These are phyloP conservation scores for Engraulis encrasicolus DNA, from an alignment of 2,113 vertebrate species.

Conservation along the genomic window DNA sequence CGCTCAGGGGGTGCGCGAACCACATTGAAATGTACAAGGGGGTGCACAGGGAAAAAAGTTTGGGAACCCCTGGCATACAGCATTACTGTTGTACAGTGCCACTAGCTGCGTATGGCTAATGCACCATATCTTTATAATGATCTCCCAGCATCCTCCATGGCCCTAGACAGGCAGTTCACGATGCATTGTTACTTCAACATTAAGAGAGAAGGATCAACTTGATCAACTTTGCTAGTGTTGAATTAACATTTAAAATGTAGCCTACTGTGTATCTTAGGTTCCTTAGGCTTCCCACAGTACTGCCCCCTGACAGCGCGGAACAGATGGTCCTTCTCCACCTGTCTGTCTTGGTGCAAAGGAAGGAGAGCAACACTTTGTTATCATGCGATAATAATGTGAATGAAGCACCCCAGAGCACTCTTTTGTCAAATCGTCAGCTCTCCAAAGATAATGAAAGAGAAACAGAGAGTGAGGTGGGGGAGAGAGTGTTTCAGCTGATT, in stretches of 20 bases:
- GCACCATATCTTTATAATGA: neutral
- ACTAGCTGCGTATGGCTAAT: neutral
- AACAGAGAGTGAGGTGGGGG: neutral
- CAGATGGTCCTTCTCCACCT: constrained; percentile 42
- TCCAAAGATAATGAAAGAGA: constrained; percentile 8
- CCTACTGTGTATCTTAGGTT: neutral
- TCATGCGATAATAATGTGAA: constrained; percentile 11
- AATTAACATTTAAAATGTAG: too few relatives aligned
- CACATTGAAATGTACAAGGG: too few relatives aligned
- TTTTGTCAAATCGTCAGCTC: constrained; percentile 19
- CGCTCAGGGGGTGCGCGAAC: too few relatives aligned
- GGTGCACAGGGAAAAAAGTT: too few relatives aligned
- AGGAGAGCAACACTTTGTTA: constrained; percentile 12
- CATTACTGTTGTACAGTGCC: neutral
- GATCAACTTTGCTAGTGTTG: too few relatives aligned
- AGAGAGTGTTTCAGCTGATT: neutral
- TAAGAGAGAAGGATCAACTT: too few relatives aligned
- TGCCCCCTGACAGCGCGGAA: neutral
- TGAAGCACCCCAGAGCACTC: neutral
- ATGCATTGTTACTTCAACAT: too few relatives aligned
- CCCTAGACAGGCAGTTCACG: too few relatives aligned
- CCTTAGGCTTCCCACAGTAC: neutral
- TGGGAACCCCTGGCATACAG: too few relatives aligned
- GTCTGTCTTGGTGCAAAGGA: neutral
- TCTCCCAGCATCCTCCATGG: constrained; percentile 7